These are phyloP conservation scores for Magallana nippona DNA, from an alignment of 2,888 invertebrate genomes.

Conservation along the genomic window DNA sequence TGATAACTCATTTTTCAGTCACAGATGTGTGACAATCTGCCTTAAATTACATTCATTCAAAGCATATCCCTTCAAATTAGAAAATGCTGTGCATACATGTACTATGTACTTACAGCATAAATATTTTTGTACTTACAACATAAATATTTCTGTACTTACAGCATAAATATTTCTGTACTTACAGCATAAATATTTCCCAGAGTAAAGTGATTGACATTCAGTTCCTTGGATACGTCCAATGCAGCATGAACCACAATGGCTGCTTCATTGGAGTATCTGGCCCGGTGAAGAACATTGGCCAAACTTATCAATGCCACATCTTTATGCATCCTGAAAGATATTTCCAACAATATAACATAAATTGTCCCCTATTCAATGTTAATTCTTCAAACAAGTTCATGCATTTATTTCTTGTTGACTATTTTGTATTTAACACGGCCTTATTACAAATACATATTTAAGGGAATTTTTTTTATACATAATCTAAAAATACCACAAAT, in stretches of 20 bases:
- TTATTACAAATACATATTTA: too few relatives aligned
- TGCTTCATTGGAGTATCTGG: conserved; percentile 86
- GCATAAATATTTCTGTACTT: conserved; percentile 85
- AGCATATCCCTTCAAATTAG: too few relatives aligned
- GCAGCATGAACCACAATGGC: conserved; percentile 87
- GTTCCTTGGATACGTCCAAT: conserved; percentile 85
- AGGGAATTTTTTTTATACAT: too few relatives aligned
- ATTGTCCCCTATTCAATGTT: too few relatives aligned
- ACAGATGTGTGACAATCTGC: too few relatives aligned
- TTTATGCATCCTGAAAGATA: conserved; percentile 84
- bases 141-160: conserved; percentile 80
- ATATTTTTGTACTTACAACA: too few relatives aligned
- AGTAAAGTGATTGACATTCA: conserved; percentile 82
- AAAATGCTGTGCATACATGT: too few relatives aligned
- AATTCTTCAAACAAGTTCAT: neutral
- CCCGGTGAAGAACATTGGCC: conserved; percentile 87
- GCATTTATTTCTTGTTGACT: neutral
- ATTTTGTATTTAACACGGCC: too few relatives aligned
- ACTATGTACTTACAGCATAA: too few relatives aligned
- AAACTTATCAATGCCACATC: conserved; percentile 88
- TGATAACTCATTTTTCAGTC: too few relatives aligned
- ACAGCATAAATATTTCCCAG: conserved; percentile 88
- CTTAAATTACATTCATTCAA: too few relatives aligned
- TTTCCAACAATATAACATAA: neutral
- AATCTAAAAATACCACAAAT: too few relatives aligned